These are phyloP conservation scores for Galaxias olidus DNA, from an alignment of 2,797 vertebrate species.

Conservation along the genomic window DNA sequence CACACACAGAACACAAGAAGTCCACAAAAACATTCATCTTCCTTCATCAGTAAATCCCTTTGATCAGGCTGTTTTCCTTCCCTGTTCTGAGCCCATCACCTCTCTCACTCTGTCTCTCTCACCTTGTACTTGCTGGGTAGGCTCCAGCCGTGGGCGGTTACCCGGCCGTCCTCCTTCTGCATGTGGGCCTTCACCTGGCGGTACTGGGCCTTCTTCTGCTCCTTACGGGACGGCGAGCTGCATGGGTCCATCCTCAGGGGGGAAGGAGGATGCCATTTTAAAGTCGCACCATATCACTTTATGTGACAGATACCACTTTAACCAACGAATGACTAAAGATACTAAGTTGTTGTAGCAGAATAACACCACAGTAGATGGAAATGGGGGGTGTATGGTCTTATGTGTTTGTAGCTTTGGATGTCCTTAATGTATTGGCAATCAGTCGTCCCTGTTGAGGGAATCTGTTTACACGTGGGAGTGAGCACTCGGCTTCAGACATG, in stretches of 20 bases:
- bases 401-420: too few species aligned
- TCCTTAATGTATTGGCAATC: too few species aligned
- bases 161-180: conserved; percentile 89
- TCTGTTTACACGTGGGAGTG: too few species aligned
- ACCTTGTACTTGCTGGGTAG: conserved; percentile 83
- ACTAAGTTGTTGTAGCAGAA: too few species aligned
- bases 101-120: background rate
- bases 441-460: too few species aligned
- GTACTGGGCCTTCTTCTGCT: conserved; percentile 95
- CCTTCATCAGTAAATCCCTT: background rate
- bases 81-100: too few species aligned
- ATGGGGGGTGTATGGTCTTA: too few species aligned
- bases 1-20: background rate
- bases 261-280: background rate
- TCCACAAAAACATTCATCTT: background rate
- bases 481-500: too few species aligned
- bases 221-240: conserved; percentile 82
- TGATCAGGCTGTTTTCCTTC: too few species aligned
- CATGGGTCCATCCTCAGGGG: conserved; percentile 65
- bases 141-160: conserved; percentile 96
- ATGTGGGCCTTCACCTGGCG: conserved; percentile 95
- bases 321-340: too few species aligned
- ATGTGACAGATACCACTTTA: too few species aligned
- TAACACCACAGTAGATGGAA: too few species aligned
- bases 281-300: background rate